These are phyloP conservation scores for Penaeus chinensis DNA, from an alignment of 1,140 invertebrate species.

Conservation along the genomic window DNA sequence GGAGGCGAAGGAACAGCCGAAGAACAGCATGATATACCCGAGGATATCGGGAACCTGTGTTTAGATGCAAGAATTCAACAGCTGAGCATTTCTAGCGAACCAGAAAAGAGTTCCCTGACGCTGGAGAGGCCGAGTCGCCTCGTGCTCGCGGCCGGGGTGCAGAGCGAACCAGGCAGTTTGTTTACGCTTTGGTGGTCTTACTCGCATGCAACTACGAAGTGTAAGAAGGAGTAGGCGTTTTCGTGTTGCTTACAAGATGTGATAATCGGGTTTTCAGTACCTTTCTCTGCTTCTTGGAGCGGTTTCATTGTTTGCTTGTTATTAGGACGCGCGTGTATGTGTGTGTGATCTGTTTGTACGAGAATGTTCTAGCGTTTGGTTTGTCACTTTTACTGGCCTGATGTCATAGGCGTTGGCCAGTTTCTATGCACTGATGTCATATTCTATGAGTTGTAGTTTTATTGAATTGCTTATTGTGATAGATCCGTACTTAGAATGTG, in stretches of 20 bases:
- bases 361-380: too few species aligned
- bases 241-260: too few species aligned
- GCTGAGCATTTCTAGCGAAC: too few species aligned
- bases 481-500: too few species aligned
- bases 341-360: too few species aligned
- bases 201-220: conserved; percentile 15
- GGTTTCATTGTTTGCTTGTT: too few species aligned
- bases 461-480: too few species aligned
- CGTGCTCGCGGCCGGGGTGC: conserved; percentile 51
- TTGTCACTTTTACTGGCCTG: too few species aligned
- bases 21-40: not conserved
- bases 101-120: not conserved
- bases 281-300: not conserved
- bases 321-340: too few species aligned
- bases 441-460: too few species aligned
- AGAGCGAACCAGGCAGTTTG: conserved; percentile 42
- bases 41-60: not conserved
- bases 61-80: not conserved
- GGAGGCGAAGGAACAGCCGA: not conserved
- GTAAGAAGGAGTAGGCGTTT: conserved; percentile 37
- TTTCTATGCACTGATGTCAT: too few species aligned
- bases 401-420: too few species aligned
- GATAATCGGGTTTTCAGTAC: not conserved
- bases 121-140: conserved; percentile 31
- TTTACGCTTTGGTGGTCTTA: conserved; percentile 55